Base-by-base conservation (phyloP, 2,888 invertebrate species). In the Hemithea aestivaria region DNA sequence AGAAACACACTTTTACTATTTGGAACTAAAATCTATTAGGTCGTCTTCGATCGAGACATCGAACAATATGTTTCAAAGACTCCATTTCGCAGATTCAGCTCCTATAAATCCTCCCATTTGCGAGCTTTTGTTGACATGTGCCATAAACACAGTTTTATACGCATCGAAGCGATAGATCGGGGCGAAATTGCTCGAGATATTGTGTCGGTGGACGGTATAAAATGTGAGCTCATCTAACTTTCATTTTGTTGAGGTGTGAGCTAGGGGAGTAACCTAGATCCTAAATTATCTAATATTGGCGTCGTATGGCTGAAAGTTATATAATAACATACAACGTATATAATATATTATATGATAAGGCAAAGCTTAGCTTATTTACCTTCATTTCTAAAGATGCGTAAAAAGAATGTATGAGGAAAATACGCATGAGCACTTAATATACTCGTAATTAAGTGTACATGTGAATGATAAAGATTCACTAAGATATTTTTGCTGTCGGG, bases 1-100 rank as follows among this genome's bases (percentile, higher is more conserved):
- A 69, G 66, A 76, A 66, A 64, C 40, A 24, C 16, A n/a, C 5
- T 16, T 16, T 16, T 16, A 16, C 16, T n/a, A n/a, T n/a, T n/a
- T n/a, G n/a, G n/a, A n/a, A n/a, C n/a, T n/a, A n/a, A n/a, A n/a
- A n/a, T n/a, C n/a, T n/a, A n/a, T n/a, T n/a, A n/a, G n/a, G n/a
- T n/a, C n/a, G n/a, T n/a, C n/a, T n/a, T n/a, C n/a, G n/a, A n/a
- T n/a, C n/a, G n/a, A n/a, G n/a, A n/a, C n/a, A n/a, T n/a, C n/a
- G n/a, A n/a, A 16, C 25, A 16, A 23, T 10, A 5, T 7, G 24
- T 29, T 9, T 29, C 35, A 3, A 12, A 6, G 9, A 7, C 16
- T 5, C 5, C 3, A 16, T 4, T 16, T 4, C n/a, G n/a, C 9
- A 31, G 8, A 29, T 10, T 1, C 28, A 33, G 25, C 12, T 29